Base-by-base conservation (phyloP, 2,113 vertebrate genomes). In the Choloepus hoffmanni region DNA sequence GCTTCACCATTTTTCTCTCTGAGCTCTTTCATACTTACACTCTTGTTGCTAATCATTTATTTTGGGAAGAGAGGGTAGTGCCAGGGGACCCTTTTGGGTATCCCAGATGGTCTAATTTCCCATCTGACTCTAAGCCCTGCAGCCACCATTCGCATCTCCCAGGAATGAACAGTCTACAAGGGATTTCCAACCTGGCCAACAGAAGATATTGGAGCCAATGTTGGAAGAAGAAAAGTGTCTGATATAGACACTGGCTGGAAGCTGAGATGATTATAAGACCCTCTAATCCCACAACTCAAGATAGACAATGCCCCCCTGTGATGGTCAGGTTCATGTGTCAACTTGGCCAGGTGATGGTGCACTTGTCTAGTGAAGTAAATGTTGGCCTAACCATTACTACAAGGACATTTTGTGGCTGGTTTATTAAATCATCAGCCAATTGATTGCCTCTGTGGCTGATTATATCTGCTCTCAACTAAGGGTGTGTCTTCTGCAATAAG, bases 1-100 rank as follows among this genome's bases (percentile, higher is more conserved):
- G 78, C 36, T 74, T 2, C 33, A 83, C 12, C 53, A 81, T 81
- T 97, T 26, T 83, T 92, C 77, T n/a, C 55, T 73, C 65, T 85
- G 73, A 91, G 13, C 19, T 79, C 26, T 94, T 78, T 79, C 21
- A 72, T 81, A 62, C 16, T 83, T 85, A 28, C 28, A 9, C 90
- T 36, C 24, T 50, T 93, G 53, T 83, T 89, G 76, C 26, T 89
- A n/a, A n/a, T 93, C 84, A 96, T 50, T 90, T 85, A 60, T 87
- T 84, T 87, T 84, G 55, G 43, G 30, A 10, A n/a, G 7, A 79
- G 28, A 7, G n/a, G 11, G 60, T 91, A 68, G 9, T 78, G 65
- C 50, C 58, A 90, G 45, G 43, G 92, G 43, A 28, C 58, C 36
- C 30, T 96, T 58, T 65, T 94, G 28, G n/a, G 45, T 63, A 65